Evolutionary conservation across 2,113 vertebrate genomes (phyloP).

Genomic region (zebrafish (Danio rerio)): GRCz12tu NC_133198.1:5008001-5008500

Average conservation of each 20-base stretch:
- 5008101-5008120: conserved; percentile 21
- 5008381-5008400: conserved; percentile 66
- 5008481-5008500: conserved; percentile 79
- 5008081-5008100: background rate
- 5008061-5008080: conserved; percentile 34
- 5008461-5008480: conserved; percentile 64
- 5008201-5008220: no score
- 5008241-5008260: conserved; percentile 50
- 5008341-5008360: conserved; percentile 63
- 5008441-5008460: conserved; percentile 72
- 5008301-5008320: conserved; percentile 40
- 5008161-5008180: conserved; percentile 68
- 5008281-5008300: conserved; percentile 51
- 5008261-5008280: conserved; percentile 17
- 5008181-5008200: conserved; percentile 50
- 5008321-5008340: conserved; percentile 69
- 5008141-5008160: conserved; percentile 51
- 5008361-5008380: conserved; percentile 67
- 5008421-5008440: conserved; percentile 79
- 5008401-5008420: conserved; percentile 73
- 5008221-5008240: conserved; percentile 62
- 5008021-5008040: background rate
- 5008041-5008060: conserved; percentile 25
- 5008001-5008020: background rate
- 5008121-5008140: conserved; percentile 22